Evolutionary conservation across 2,888 invertebrate genomes (phyloP), one percentile per base, ranked within the genome.

Genomic region (Drosophila lutescens): DNA sequence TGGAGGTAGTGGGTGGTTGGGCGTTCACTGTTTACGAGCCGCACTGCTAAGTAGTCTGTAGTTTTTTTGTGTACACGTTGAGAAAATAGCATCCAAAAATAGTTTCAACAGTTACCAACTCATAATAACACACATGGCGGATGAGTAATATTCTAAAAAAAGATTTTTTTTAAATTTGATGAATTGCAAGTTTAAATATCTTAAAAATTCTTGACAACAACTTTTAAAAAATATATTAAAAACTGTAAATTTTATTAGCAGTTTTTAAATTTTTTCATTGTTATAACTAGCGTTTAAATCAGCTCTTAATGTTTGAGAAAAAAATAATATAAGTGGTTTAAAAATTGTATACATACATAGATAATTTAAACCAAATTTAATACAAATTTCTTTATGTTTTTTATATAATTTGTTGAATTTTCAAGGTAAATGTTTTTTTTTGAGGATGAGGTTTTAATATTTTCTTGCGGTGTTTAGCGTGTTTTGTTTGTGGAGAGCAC

Each of bases 401-500:
- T 34, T 34, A 4, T 34, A 4, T 12, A 10, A 34, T 34, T 34
- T 34, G 4, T 12, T 12, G 0, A 7, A 0, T 38, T 38, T 6
- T 6, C 36, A 36, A 36, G 10, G 12, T 20, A n/a, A 5, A 5
- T 38, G 12, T 9, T 17, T 15, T 9, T 15, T 15, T 40, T 40
- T 1, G 8, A n/a, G 2, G 3, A n/a, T 2, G 8, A 0, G 3
- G 23, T 23, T 4, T 23, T 3, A 23, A 26, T 26, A 26, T 50
- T 44, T 53, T 7, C 3, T n/a, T n/a, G 40, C 13, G 17, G 56
- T 47, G 53, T 30, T 34, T 13, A 23, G n/a, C 62, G 68, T 67
- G 71, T 75, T 63, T 63, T 63, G 62, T 59, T 63, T 63, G 71
- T 72, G 66, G 46, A 77, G 49, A 80, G 72, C 82, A 49, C 41